Evolutionary conservation across 2,113 vertebrate species (phyloP), one percentile per base, ranked within the genome.

Genomic region (Orientallactaga bullata): DNA sequence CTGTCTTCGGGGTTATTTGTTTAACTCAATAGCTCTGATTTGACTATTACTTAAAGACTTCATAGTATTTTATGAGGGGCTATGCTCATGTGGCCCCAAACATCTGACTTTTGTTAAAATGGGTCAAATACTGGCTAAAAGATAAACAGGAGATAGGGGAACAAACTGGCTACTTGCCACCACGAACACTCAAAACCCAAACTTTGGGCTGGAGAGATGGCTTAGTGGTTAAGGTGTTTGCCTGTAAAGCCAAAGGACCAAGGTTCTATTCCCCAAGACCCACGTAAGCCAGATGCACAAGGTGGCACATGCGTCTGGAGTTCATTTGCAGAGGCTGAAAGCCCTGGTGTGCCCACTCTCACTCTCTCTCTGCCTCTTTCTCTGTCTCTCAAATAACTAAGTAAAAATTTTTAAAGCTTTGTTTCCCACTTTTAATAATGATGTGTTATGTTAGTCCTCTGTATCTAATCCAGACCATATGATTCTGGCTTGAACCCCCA

Each of bases 31-130:
- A 76, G 69, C 16, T 2, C 30, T 79, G 32, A 71, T 78, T 65
- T 81, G 21, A 78, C 32, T 91, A 55, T 89, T 65, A 69, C 82
- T 68, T 55, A 84, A 92, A 89, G 72, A 92, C 78, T 63, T 82
- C 17, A 85, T 58, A 84, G 60, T 16, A 61, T 71, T 85, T 87
- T 30, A 63, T n/a, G 37, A 51, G n/a, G 3, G 2, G 26, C 37
- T 84, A 2, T 17, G 68, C 12, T 90, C 42, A 47, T 32, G n/a
- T 39, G 28, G 55, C 63, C 76, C 55, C 66, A 58, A 63, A 72
- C 37, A 85, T 17, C 17, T 51, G 37, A 78, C 21, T 2, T 63
- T 79, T 80, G 71, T 8, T 81, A 32, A 81, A 78, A 7, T 66
- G 61, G 51, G 58, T 78, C 65, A 93, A 88, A 74, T 69, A 15